Base-by-base conservation (phyloP, 2,797 vertebrate genomes). In the Centroberyx gerrardi region DNA sequence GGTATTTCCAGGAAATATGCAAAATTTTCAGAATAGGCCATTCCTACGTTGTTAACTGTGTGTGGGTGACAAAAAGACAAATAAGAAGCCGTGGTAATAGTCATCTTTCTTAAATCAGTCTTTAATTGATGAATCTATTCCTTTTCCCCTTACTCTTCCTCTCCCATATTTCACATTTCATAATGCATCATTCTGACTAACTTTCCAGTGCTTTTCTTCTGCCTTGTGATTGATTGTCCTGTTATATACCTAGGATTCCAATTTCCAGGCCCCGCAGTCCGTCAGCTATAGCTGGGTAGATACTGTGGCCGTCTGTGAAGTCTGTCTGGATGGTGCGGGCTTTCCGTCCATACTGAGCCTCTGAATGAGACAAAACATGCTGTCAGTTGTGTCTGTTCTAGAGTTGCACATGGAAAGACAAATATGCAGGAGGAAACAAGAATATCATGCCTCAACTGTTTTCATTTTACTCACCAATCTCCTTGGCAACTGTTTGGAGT, bases 31-130 rank as follows among this genome's bases (percentile, higher is more conserved):
- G 31, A 58, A 17, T 80, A 91, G 2, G 1, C 13, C 87, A 94
- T 93, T n/a, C 94, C 94, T 51, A 96, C 95, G 17, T 95, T 95
- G 89, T 96, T 96, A 13, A 96, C 96, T 96, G 80, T 33, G 28
- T 8, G 71, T 27, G 70, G 49, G 7, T 68, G 7, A 72, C 27
- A 75, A 66, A 77, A 61, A 72, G 0, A 67, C 8, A 78, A 46
- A 54, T 46, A 73, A 49, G 5, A 28, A 53, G 0, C 0, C 17
- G 31, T 13, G 22, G 72, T 59, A 81, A 27, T 17, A 17, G 36
- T 2, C 17, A 53, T 33, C 29, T 53, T 9, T 18, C 12, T 52
- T 8, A 40, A 18, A 17, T 17, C 14, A 54, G 27, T 52, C 36
- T 51, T 52, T 14, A n/a, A 64, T 18, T 22, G 31, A 51, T 31